Conservation (phyloP, 1,140 invertebrate species). For the Nixonia krombeini region DNA sequence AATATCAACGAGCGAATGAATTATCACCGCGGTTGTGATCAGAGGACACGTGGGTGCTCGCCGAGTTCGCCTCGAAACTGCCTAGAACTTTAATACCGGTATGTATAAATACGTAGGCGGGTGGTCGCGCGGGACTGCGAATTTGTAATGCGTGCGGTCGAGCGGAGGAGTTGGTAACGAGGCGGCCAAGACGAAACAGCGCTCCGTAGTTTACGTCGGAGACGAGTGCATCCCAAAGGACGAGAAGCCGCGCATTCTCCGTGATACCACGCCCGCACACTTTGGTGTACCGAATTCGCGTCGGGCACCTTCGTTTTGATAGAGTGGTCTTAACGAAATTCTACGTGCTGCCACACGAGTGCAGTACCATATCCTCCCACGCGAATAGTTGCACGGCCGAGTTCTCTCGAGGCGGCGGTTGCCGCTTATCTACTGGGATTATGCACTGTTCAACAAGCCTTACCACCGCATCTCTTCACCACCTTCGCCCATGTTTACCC, state of each 20-base stretch:
- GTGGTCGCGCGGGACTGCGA: slow-evolving; percentile 32
- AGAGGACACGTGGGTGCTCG: too few relatives aligned
- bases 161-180: background rate
- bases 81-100: slow-evolving; percentile 33
- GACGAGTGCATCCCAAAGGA: slow-evolving; percentile 27
- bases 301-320: slow-evolving; percentile 29
- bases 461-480: too few relatives aligned
- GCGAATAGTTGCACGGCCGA: too few relatives aligned
- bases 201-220: slow-evolving; percentile 39
- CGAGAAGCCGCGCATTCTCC: slow-evolving; percentile 23
- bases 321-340: slow-evolving; percentile 42
- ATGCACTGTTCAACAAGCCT: too few relatives aligned
- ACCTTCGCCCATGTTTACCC: too few relatives aligned
- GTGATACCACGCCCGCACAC: slow-evolving; percentile 16
- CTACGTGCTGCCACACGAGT: slow-evolving; percentile 28
- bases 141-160: slow-evolving; percentile 45
- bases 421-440: too few relatives aligned
- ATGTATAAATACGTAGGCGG: slow-evolving; percentile 39
- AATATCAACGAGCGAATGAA: too few relatives aligned
- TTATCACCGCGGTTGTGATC: too few relatives aligned
- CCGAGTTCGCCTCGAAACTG: slow-evolving; percentile 22
- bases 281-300: slow-evolving; percentile 29
- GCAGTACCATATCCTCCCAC: slow-evolving; percentile 23
- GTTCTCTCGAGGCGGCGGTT: too few relatives aligned
- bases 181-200: background rate